Base-by-base conservation (phyloP, 2,888 invertebrate genomes). In the Stomorhina lunata region DNA sequence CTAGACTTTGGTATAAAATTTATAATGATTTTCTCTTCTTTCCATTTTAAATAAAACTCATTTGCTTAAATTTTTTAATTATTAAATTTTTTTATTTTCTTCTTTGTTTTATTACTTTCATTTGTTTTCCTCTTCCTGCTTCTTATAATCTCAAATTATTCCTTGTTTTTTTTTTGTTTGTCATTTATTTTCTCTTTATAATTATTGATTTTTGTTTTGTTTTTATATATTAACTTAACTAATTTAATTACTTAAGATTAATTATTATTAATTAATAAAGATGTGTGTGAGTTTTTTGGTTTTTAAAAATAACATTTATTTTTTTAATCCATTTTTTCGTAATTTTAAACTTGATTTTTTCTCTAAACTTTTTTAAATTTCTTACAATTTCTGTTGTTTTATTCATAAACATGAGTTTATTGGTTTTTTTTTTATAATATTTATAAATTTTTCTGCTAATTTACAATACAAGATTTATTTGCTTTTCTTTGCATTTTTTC, bases 271-370 rank as follows among this genome's bases (percentile, higher is more conserved):
- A 53, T 43, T 69, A 63, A 65, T 80, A 69, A 69, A 75, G 68
- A 50, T 80, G 45, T 80, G 45, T 80, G 61, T 43, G 76, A 59
- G 68, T 53, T 53, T 22, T 43, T 9, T 69, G 40, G 45, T 9
- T 50, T 75, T 66, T 73, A 63, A 40, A 73, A 75, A 76, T 79
- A 85, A 85, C 86, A 86, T 86, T 83, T 81, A 86, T 86, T 53
- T 75, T 27, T 77, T 78, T 77, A 37, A 29, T 12, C 59, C 83
- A 34, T 59, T 59, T 68, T 17, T 27, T 17, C 1, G 10, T 20
- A 37, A 25, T 57, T 40, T 71, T 68, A 37, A 68, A 61, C 15
- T 50, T 61, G 45, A 57, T 27, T 29, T 15, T 76, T 48, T 75
- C 57, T 17, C 9, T 2, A 53, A 72, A 66, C 77, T 59, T 68